phyloP scores from a whole-genome alignment of 2,113 vertebrate species.

The Pantherophis guttatus region DNA sequence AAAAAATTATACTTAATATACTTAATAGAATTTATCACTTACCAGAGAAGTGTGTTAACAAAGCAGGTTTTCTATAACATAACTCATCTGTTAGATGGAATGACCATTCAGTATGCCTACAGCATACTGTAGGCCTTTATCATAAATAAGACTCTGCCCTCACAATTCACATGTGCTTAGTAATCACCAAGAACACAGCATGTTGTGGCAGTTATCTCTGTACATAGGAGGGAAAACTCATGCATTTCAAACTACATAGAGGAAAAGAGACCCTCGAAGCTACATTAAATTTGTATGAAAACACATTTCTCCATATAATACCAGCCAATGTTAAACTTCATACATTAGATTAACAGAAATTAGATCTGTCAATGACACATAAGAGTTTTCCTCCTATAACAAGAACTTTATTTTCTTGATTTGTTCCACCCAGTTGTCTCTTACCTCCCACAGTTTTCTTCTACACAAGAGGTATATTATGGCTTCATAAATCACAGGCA shows the following conservation, averaged over 20 bases:
- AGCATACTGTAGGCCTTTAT: slow-evolving; percentile 49
- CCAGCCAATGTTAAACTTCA: background rate
- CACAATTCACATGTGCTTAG: slow-evolving; percentile 59
- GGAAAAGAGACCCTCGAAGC: background rate
- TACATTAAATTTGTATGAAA: background rate
- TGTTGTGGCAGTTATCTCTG: slow-evolving; percentile 50
- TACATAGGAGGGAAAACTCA: slow-evolving; percentile 39
- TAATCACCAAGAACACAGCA: slow-evolving; percentile 53
- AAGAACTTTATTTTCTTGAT: background rate
- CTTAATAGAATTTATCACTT: background rate
- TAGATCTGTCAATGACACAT: background rate
- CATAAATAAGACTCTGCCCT: slow-evolving; percentile 52
- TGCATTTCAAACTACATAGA: background rate
- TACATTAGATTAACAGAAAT: background rate
- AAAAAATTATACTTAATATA: background rate
- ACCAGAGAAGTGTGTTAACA: slow-evolving; percentile 24
- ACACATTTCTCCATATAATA: background rate
- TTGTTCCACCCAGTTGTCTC: background rate
- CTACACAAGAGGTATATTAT: background rate
- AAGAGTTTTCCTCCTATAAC: background rate
- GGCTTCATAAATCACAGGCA: slow-evolving; percentile 4
- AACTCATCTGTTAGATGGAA: slow-evolving; percentile 23
- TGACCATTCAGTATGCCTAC: slow-evolving; percentile 57
- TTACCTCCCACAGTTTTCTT: background rate
- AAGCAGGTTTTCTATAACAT: slow-evolving; percentile 32